phyloP scores from a whole-genome alignment of 1,140 invertebrate species.

The Dufourea novaeangliae region DNA sequence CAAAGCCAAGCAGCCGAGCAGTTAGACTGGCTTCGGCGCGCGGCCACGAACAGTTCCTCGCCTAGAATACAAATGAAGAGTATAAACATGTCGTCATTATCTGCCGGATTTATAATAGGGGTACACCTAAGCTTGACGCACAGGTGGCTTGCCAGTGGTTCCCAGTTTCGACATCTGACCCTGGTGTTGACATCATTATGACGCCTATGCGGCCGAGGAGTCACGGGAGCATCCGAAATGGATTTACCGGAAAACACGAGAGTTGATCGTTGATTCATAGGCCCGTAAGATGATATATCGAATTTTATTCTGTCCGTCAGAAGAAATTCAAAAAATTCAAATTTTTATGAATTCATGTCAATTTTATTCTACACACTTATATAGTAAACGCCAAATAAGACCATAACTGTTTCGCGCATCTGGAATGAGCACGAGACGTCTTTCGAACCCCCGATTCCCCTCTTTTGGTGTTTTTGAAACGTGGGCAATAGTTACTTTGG shows the following conservation, averaged over 20 bases:
- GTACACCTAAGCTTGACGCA: conserved; percentile 64
- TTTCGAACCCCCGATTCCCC: no score
- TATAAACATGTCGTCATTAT: conserved; percentile 80
- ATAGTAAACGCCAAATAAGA: no score
- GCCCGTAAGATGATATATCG: not conserved
- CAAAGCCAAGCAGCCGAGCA: conserved; percentile 51
- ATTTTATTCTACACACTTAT: no score
- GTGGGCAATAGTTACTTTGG: no score
- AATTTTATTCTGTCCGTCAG: no score
- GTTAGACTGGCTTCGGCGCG: conserved; percentile 55
- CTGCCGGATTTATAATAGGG: conserved; percentile 74
- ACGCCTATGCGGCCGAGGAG: conserved; percentile 8
- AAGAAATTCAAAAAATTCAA: no score
- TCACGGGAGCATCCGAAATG: not conserved
- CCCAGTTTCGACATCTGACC: conserved; percentile 30
- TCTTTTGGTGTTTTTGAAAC: no score
- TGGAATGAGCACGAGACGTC: no score
- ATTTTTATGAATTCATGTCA: no score
- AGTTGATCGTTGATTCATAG: no score
- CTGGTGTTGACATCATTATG: not conserved
- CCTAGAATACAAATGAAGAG: conserved; percentile 78
- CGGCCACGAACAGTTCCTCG: conserved; percentile 66
- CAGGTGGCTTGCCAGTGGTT: conserved; percentile 66
- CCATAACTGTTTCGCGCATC: no score
- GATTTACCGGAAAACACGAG: not conserved